Conservation (phyloP, 1,140 invertebrate genomes). For the Rhynchophorus ferrugineus region DNA sequence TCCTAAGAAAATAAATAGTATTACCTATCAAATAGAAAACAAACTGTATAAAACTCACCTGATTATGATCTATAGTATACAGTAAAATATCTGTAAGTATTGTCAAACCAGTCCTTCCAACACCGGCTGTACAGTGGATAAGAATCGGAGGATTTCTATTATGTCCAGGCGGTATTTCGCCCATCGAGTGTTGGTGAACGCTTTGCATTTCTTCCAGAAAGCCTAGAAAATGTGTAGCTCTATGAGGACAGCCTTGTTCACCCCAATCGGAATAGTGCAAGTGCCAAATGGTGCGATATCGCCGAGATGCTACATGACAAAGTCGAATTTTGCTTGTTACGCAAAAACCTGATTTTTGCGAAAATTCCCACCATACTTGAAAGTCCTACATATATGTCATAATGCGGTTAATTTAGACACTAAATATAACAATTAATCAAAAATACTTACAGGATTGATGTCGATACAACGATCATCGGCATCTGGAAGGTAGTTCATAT, state of each 20-base stretch:
- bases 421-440: background rate
- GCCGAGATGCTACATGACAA: conserved; percentile 46
- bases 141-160: conserved; percentile 63
- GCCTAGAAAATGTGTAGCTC: conserved; percentile 43
- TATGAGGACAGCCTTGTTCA: conserved; percentile 51
- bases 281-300: conserved; percentile 67
- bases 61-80: conserved; percentile 80
- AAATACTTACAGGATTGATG: conserved; percentile 46
- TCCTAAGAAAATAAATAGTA: conserved; percentile 48
- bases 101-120: conserved; percentile 66
- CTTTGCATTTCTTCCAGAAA: conserved; percentile 82
- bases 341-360: conserved; percentile 52
- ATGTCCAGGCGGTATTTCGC: conserved; percentile 56
- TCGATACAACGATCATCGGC: conserved; percentile 45
- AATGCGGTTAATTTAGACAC: conserved; percentile 2
- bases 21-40: conserved; percentile 6
- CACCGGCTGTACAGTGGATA: conserved; percentile 63
- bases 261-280: conserved; percentile 74
- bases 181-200: conserved; percentile 63
- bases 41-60: conserved; percentile 58
- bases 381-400: conserved; percentile 46
- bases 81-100: conserved; percentile 71
- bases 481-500: conserved; percentile 52
- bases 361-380: conserved; percentile 59
- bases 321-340: conserved; percentile 52